Conservation (phyloP, 2,113 vertebrate genomes). For the Chaenocephalus aceratus region DNA sequence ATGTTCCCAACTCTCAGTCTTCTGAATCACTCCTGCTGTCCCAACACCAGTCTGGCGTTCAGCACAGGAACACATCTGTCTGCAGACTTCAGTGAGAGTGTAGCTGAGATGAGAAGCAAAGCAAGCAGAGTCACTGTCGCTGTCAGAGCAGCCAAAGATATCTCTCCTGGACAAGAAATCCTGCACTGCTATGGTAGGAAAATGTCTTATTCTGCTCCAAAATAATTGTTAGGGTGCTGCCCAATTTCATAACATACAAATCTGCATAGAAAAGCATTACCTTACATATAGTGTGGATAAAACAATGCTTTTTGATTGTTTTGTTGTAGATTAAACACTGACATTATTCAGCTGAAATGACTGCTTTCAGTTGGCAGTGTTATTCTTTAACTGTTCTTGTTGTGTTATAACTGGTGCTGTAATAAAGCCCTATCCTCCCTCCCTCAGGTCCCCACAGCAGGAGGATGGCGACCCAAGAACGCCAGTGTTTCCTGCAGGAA, state of each 20-base stretch:
- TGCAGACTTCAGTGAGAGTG: constrained; percentile 11
- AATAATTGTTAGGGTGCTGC: background rate
- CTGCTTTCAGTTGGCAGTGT: background rate
- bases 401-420: background rate
- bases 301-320: background rate
- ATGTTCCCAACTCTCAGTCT: constrained; percentile 93
- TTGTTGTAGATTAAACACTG: too few species aligned
- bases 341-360: background rate
- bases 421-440: background rate
- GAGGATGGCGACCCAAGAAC: constrained; percentile 85
- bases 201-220: background rate
- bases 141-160: constrained; percentile 84
- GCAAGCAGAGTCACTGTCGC: constrained; percentile 67
- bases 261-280: background rate
- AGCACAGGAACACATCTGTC: constrained; percentile 57
- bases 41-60: constrained; percentile 92
- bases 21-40: constrained; percentile 94
- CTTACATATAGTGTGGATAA: background rate
- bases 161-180: constrained; percentile 89
- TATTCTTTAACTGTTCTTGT: constrained; percentile 1
- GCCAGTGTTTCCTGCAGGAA: constrained; percentile 84
- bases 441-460: constrained; percentile 88
- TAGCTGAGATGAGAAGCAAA: background rate
- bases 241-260: background rate
- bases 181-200: constrained; percentile 94